Evolutionary conservation across 2,797 vertebrate species (phyloP).

Genomic region (Morelia viridis): DNA sequence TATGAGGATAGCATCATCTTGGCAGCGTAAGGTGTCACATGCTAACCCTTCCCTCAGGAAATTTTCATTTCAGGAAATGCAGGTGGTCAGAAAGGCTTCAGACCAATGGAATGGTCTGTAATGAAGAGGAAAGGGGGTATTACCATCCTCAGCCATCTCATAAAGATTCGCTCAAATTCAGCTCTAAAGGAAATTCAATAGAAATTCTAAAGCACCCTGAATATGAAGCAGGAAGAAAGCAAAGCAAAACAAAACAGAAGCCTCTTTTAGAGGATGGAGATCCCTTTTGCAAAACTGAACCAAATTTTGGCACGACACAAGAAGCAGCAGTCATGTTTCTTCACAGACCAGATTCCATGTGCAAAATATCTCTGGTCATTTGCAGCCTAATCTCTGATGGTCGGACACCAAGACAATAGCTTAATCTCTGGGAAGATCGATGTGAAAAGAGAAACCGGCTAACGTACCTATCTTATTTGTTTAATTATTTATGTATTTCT

Average conservation of each 20-base stretch:
- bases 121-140: neutral
- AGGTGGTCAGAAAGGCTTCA: neutral
- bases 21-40: neutral
- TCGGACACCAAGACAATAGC: neutral
- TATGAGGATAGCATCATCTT: neutral
- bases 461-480: neutral
- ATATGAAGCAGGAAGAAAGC: neutral
- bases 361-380: neutral
- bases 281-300: neutral
- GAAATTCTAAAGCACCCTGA: neutral
- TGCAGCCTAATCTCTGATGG: neutral
- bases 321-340: neutral
- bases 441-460: neutral
- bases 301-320: neutral
- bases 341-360: too few species aligned
- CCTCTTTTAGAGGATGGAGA: too few species aligned
- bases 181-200: neutral
- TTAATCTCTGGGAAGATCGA: neutral
- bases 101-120: neutral
- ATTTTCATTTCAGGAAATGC: neutral
- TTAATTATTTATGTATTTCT: neutral
- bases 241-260: too few species aligned
- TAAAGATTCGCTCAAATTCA: neutral
- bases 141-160: neutral
- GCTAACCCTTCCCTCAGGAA: neutral